Base-by-base conservation (phyloP, 53 echinoderm and acorn worm genomes). In the Mesocentrotus franciscanus region DNA sequence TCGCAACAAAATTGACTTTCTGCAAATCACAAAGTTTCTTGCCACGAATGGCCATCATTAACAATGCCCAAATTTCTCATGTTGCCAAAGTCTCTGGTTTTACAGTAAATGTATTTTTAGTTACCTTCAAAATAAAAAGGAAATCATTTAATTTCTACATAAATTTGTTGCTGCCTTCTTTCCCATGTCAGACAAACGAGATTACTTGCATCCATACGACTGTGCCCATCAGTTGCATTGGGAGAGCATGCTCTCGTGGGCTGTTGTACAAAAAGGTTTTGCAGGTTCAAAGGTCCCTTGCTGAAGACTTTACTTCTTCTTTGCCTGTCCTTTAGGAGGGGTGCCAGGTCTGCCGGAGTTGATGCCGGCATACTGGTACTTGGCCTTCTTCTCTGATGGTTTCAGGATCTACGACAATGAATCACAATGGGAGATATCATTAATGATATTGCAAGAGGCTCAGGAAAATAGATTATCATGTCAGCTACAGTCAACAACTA, bases 361-460 rank as follows among this genome's bases (percentile, higher is more conserved):
- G 94, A 98, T 96, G 20, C 98, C 98, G 30, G 96, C 97, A 96
- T 98, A 98, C 95, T 98, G 98, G 94, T 98, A 98, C 85, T 98
- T 98, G 85, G 98, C 98, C 93, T 98, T 98, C 97, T 98, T 98
- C 78, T 98, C 98, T 91, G 98, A 98, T 58, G 98, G 98, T 95
- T 98, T 98, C 91, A 98, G 85, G 81, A 98, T 98, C 98, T 98
- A 96, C 8, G 30, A 49, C 7, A 13, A 49, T 55, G 15, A 76
- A n/a, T 76, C 30, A 76, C 30, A 76, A 32, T 61, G 56, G 91
- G 79, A 90, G 56, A 20, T 75, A 75, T 24, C 32, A 56, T 49
- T 58, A n/a, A 87, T 32, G 60, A 90, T 9, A 56, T 59, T 3
- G 36, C 26, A 29, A 22, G 57, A 72, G 74, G 26, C 90, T 12